Conservation (phyloP, 2,113 vertebrate species). For the Saccopteryx leptura region DNA sequence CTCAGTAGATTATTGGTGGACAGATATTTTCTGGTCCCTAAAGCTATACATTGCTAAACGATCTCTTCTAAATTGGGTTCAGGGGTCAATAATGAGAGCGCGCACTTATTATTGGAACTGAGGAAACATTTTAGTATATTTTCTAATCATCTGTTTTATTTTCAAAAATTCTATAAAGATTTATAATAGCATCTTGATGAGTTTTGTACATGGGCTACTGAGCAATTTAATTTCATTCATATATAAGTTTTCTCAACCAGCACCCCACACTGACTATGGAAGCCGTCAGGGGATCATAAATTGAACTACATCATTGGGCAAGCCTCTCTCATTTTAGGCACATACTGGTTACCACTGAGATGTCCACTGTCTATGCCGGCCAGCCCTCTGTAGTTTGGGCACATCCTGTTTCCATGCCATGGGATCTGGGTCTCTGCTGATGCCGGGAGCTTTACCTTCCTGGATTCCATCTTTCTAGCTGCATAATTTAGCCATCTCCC, state of each 20-base stretch:
- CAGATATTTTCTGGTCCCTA: neutral
- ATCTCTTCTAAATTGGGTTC: neutral
- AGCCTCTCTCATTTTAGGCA: neutral
- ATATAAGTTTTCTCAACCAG: neutral
- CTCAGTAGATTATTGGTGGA: rapidly evolving
- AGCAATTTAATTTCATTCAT: neutral
- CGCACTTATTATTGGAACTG: neutral
- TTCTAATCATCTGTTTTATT: neutral
- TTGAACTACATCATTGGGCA: neutral
- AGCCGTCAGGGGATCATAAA: neutral
- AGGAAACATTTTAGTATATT: constrained; percentile 2
- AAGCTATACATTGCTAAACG: neutral
- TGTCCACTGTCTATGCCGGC: too few relatives aligned
- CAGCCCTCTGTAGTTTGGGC: neutral
- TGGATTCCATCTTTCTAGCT: too few relatives aligned
- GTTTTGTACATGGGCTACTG: neutral
- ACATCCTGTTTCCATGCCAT: neutral
- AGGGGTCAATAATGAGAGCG: neutral
- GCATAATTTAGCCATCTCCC: too few relatives aligned
- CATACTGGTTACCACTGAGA: too few relatives aligned
- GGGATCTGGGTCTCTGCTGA: neutral
- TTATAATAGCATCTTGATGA: neutral
- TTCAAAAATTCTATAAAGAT: neutral
- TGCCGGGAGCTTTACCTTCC: neutral
- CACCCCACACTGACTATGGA: neutral